Conservation (phyloP, 2,888 invertebrate genomes). For the Micoletzkya japonica region DNA sequence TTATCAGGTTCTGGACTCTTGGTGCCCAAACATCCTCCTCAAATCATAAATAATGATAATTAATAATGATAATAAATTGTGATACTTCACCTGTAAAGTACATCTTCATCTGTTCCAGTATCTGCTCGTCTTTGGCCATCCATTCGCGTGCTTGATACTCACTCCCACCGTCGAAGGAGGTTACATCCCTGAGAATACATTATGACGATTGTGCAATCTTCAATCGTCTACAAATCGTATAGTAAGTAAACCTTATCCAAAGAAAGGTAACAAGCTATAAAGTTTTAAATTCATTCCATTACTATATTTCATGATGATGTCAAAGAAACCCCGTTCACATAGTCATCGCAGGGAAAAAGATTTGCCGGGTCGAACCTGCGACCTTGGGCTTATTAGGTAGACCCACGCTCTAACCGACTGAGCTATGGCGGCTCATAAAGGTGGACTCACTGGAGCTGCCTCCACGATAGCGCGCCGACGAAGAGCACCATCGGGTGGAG, state of each 20-base stretch:
- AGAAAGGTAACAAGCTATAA: not conserved
- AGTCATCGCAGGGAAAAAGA: too few species aligned
- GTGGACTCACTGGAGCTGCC: constrained; percentile 16
- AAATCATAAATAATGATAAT: too few species aligned
- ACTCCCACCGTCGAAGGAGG: constrained; percentile 9
- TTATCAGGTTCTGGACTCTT: too few species aligned
- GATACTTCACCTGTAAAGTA: constrained; percentile 11
- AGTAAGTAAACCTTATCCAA: not conserved
- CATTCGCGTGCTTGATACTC: constrained; percentile 25
- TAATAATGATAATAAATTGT: too few species aligned
- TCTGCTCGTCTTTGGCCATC: constrained; percentile 10
- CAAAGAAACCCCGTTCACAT: not conserved
- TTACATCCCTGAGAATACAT: constrained; percentile 5
- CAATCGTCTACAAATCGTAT: not conserved
- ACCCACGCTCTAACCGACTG: not conserved
- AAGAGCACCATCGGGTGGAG: constrained; percentile 17
- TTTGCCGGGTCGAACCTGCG: constrained; percentile 39
- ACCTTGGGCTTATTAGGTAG: constrained; percentile 36
- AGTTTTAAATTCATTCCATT: not conserved
- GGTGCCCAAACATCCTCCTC: too few species aligned
- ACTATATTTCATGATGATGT: not conserved
- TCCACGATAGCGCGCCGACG: constrained; percentile 15
- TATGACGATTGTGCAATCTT: not conserved
- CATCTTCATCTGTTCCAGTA: constrained; percentile 4
- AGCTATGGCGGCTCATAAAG: not conserved